Conservation (phyloP, 2,797 vertebrate species). For the Cirrhinus molitorella region DNA sequence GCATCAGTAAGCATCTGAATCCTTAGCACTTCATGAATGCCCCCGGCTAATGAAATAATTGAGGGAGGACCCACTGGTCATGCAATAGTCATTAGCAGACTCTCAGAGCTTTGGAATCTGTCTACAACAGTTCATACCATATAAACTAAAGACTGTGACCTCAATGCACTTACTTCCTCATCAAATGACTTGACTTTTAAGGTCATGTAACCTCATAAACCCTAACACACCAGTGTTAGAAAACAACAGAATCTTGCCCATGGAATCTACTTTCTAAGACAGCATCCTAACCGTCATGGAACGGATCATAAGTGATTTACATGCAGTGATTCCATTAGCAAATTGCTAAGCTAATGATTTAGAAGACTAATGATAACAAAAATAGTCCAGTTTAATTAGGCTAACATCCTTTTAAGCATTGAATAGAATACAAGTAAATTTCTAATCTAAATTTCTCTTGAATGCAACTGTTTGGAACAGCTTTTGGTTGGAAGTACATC, state of each 20-base stretch:
- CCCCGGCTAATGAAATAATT: constrained; percentile 60
- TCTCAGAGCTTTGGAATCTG: constrained; percentile 17
- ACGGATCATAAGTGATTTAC: too few species aligned
- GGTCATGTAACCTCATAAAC: constrained; percentile 21
- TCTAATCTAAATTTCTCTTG: too few species aligned
- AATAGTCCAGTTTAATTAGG: too few species aligned
- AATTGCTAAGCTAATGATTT: too few species aligned
- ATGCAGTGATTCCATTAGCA: too few species aligned
- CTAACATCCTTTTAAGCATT: too few species aligned
- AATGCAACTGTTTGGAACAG: too few species aligned
- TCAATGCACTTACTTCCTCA: constrained; percentile 8
- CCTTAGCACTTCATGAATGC: constrained; percentile 54
- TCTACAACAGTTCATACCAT: constrained; percentile 23
- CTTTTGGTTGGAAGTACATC: too few species aligned
- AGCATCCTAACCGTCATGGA: too few species aligned
- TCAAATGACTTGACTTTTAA: constrained; percentile 24
- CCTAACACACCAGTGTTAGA: not conserved
- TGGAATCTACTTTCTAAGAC: not conserved
- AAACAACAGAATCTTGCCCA: not conserved
- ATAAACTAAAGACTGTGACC: constrained; percentile 43
- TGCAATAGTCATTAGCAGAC: constrained; percentile 56
- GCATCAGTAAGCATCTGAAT: constrained; percentile 13
- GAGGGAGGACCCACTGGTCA: constrained; percentile 57
- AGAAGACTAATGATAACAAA: too few species aligned
- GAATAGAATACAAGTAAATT: too few species aligned